A percentile compares a stretch with the other conserved stretches of the same genome.
Evolutionary conservation across 2,113 vertebrate species (phyloP).

Genomic region (Spermophilus dauricus): DNA sequence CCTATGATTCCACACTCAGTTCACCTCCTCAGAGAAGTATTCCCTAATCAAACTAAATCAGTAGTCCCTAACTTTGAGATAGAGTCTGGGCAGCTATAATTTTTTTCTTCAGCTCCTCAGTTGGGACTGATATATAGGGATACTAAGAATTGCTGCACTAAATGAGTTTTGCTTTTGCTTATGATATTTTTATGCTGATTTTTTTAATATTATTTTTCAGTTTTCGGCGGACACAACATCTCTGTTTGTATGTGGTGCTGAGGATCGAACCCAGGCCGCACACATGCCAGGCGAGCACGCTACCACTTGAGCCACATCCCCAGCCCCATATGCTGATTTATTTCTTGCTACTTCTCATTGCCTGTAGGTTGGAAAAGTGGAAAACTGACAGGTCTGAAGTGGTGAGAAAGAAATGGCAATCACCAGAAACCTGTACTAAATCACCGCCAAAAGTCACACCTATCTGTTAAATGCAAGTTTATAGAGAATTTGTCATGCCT

Average conservation of each 20-base stretch:
- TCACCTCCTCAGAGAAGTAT: background rate
- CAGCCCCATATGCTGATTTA: background rate
- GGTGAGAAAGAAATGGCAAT: background rate
- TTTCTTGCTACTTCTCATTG: background rate
- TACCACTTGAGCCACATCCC: too few relatives aligned
- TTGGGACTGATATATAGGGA: background rate
- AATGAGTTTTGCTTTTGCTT: conserved; percentile 33
- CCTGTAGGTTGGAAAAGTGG: background rate
- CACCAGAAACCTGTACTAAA: conserved; percentile 1
- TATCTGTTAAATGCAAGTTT: background rate
- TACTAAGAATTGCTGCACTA: background rate
- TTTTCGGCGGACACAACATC: too few relatives aligned
- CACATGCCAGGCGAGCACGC: too few relatives aligned
- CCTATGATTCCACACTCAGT: background rate
- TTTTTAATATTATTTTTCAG: background rate
- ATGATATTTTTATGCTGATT: background rate
- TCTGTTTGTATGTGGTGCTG: too few relatives aligned
- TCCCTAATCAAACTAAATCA: background rate
- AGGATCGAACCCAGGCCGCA: too few relatives aligned
- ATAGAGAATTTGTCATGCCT: background rate
- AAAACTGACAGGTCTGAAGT: background rate
- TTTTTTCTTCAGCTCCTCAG: background rate
- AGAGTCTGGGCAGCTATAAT: background rate
- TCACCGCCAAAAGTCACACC: background rate
- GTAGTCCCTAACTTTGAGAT: background rate